These are phyloP conservation scores for Pseudomugil gertrudae DNA, from an alignment of 2,797 vertebrate genomes.

Conservation along the genomic window DNA sequence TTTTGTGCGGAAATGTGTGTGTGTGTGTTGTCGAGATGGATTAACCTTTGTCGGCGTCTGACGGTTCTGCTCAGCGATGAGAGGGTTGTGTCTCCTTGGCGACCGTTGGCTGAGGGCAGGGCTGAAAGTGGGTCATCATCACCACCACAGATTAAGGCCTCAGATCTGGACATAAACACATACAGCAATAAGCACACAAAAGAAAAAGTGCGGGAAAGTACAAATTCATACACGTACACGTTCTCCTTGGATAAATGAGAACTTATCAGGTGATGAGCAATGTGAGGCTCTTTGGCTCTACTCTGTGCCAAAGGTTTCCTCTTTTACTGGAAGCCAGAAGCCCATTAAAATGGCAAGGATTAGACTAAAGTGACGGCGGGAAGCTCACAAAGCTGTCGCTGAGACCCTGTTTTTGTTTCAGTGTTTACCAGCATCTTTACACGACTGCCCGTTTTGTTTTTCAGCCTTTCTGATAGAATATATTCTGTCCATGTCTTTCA, in stretches of 20 bases:
- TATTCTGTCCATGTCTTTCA: not conserved
- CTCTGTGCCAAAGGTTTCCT: conserved; percentile 50
- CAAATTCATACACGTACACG: not conserved
- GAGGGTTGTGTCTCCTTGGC: conserved; percentile 73
- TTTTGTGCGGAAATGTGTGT: conserved; percentile 18
- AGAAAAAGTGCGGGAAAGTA: not conserved
- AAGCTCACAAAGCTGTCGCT: conserved; percentile 50
- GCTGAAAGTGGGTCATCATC: conserved; percentile 75
- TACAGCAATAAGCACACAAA: conserved; percentile 13
- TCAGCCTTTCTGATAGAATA: conserved; percentile 20
- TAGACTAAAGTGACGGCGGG: conserved; percentile 58
- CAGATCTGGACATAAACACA: conserved; percentile 43
- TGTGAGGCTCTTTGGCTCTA: conserved; percentile 4
- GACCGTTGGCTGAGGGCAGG: conserved; percentile 53
- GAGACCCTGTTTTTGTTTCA: conserved; percentile 28
- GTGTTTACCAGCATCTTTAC: conserved; percentile 2
- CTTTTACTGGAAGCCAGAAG: conserved; percentile 59
- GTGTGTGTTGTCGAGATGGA: conserved; percentile 29
- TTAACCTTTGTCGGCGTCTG: conserved; percentile 52
- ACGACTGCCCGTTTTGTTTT: conserved; percentile 24
- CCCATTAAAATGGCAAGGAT: conserved; percentile 69
- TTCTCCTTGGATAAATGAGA: not conserved
- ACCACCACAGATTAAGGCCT: conserved; percentile 67
- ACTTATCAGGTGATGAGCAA: conserved; percentile 23
- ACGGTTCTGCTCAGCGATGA: conserved; percentile 56